Evolutionary conservation across 1,140 invertebrate species (phyloP).

Genomic region (Drosophila pseudoobscura): DNA sequence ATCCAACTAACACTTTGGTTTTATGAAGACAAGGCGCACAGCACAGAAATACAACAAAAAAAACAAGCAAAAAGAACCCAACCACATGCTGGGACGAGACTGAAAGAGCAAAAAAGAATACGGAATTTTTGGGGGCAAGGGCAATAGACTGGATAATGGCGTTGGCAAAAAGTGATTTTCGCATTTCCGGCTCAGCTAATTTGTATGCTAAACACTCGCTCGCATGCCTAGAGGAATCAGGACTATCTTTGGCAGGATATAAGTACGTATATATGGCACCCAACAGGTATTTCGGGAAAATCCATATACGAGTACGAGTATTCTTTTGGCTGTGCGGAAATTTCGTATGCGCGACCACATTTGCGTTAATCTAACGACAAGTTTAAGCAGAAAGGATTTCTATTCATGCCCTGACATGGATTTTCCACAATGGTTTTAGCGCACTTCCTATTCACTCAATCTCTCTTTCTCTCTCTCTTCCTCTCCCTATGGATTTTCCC

Average conservation of each 20-base stretch:
- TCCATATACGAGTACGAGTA: constrained; percentile 11
- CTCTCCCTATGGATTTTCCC: constrained; percentile 6
- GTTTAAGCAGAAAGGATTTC: constrained; percentile 77
- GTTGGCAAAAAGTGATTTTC: constrained; percentile 76
- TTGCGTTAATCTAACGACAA: constrained; percentile 80
- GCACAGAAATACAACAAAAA: constrained; percentile 8
- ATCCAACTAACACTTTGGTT: constrained; percentile 65
- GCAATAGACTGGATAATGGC: constrained; percentile 69
- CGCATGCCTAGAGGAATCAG: constrained; percentile 19
- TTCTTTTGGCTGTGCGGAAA: constrained; percentile 3
- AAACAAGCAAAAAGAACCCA: constrained; percentile 4
- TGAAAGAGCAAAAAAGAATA: constrained; percentile 14
- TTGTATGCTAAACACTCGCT: constrained; percentile 79
- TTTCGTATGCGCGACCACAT: constrained; percentile 78
- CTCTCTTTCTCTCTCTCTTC: constrained; percentile 1
- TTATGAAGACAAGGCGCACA: constrained; percentile 42
- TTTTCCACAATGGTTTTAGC: constrained; percentile 5
- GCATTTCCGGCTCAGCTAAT: constrained; percentile 74
- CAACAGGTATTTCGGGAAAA: constrained; percentile 64
- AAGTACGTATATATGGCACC: constrained; percentile 10
- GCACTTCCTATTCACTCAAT: constrained; percentile 1
- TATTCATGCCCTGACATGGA: constrained; percentile 58
- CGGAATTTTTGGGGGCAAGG: constrained; percentile 24
- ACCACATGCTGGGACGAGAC: constrained; percentile 36
- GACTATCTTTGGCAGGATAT: background rate